Evolutionary conservation across 2,888 invertebrate species (phyloP).

Genomic region (Ctenicera cuprea): DNA sequence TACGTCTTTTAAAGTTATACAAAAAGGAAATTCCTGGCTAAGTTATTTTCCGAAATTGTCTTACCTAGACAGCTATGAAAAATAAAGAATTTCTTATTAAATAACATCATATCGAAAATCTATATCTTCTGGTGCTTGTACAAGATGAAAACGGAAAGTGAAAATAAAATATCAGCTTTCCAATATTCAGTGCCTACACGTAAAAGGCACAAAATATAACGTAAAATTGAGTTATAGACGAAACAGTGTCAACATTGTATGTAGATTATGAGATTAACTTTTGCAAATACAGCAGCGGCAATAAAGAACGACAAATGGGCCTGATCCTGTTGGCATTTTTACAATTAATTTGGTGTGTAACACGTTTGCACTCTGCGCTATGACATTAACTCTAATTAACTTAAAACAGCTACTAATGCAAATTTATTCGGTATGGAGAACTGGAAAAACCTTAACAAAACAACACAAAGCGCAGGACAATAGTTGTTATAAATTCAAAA

Average conservation of each 20-base stretch:
- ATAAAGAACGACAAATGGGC: conserved; percentile 27
- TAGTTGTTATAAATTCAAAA: too few species aligned
- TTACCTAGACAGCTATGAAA: conserved; percentile 48
- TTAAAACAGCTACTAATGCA: conserved; percentile 25
- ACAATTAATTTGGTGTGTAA: conserved; percentile 29
- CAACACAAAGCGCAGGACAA: too few species aligned
- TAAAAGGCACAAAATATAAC: conserved; percentile 30
- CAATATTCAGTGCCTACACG: conserved; percentile 2
- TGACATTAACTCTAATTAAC: conserved; percentile 35
- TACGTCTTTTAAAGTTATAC: conserved; percentile 52
- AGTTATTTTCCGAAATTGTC: conserved; percentile 47
- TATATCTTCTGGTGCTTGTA: conserved; percentile 36
- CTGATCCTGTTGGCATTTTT: conserved; percentile 29
- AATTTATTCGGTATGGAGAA: conserved; percentile 23
- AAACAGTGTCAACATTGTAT: conserved; percentile 32
- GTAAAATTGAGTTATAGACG: conserved; percentile 31
- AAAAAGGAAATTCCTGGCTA: conserved; percentile 43
- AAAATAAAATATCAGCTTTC: conserved; percentile 30
- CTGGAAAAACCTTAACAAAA: conserved; percentile 7
- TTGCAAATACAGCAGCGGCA: conserved; percentile 26
- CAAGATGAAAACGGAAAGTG: conserved; percentile 27
- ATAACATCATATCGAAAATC: conserved; percentile 45
- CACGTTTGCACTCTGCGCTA: conserved; percentile 21
- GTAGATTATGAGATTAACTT: conserved; percentile 33
- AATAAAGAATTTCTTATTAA: conserved; percentile 45